Conservation (phyloP, 2,888 invertebrate species). For the Dynastes hyllus region DNA sequence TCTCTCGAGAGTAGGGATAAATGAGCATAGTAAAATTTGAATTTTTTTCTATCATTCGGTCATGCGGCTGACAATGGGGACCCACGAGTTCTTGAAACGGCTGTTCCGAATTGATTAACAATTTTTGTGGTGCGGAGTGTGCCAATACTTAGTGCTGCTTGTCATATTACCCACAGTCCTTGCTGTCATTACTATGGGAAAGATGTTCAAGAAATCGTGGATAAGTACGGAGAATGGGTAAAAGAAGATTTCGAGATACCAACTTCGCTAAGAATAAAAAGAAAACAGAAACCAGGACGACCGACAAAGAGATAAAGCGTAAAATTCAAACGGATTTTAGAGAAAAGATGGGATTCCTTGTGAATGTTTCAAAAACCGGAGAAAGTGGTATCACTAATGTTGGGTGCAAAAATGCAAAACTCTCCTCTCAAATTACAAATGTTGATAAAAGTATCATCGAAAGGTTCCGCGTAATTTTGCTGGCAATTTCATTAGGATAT, state of each 20-base stretch:
- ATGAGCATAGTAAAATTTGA: too few relatives aligned
- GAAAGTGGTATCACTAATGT: conserved; percentile 55
- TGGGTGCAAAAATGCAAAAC: conserved; percentile 59
- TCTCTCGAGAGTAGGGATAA: too few relatives aligned
- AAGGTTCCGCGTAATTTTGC: conserved; percentile 47
- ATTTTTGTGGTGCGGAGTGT: too few relatives aligned
- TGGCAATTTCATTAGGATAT: conserved; percentile 50
- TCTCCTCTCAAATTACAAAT: conserved; percentile 27
- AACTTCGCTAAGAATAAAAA: too few relatives aligned
- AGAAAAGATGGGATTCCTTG: conserved; percentile 31
- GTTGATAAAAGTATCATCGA: conserved; percentile 46
- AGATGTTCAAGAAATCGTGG: background rate
- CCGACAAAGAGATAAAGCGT: conserved; percentile 29
- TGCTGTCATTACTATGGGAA: too few relatives aligned
- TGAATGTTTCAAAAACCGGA: conserved; percentile 54
- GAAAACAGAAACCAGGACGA: background rate
- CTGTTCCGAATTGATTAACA: too few relatives aligned
- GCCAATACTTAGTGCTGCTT: too few relatives aligned
- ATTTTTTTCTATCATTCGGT: too few relatives aligned
- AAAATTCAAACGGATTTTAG: conserved; percentile 38
- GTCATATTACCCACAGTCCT: too few relatives aligned
- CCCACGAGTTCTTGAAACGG: too few relatives aligned
- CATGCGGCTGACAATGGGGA: too few relatives aligned
- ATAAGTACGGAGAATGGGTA: background rate
- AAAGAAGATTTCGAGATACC: background rate